phyloP scores from a whole-genome alignment of 2,113 vertebrate species.

The Semicossyphus pulcher region DNA sequence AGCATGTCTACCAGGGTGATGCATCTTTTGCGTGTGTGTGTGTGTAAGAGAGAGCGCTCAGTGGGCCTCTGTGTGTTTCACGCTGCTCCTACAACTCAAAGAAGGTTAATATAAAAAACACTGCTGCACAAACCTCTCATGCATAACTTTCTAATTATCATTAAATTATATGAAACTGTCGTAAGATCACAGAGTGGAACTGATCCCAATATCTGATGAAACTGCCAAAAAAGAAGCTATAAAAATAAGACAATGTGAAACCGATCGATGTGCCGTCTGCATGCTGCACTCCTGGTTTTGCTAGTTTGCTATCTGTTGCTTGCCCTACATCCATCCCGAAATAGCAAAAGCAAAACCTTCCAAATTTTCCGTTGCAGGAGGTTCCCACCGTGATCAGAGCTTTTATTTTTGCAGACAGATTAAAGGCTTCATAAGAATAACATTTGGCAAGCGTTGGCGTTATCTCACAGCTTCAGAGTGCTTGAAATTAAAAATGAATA shows the following conservation, averaged over 20 bases:
- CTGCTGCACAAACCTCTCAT: background rate
- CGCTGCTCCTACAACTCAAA: background rate
- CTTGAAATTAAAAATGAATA: slow-evolving; percentile 49
- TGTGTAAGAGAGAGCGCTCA: background rate
- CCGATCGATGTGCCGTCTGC: background rate
- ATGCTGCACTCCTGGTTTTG: too few relatives aligned
- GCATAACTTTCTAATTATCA: too few relatives aligned
- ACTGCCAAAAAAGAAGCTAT: background rate
- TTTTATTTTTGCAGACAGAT: slow-evolving; percentile 34
- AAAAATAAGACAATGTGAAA: background rate
- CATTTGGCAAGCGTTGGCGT: slow-evolving; percentile 42
- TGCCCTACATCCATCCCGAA: slow-evolving; percentile 13
- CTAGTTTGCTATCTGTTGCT: too few relatives aligned
- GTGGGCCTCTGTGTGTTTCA: background rate
- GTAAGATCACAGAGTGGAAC: background rate
- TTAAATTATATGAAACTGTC: too few relatives aligned
- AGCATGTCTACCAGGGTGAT: slow-evolving; percentile 15
- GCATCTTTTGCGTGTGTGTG: slow-evolving; percentile 5
- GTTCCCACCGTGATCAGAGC: slow-evolving; percentile 1
- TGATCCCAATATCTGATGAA: slow-evolving; percentile 2
- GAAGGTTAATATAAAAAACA: slow-evolving; percentile 16
- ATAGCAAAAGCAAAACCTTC: background rate
- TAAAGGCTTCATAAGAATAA: slow-evolving; percentile 49
- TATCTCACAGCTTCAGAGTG: slow-evolving; percentile 52
- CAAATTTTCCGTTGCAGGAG: background rate